A percentile compares a stretch with the other conserved stretches of the same genome.
Conservation (phyloP, 2,888 invertebrate species). For the Melinaea menophilus region DNA sequence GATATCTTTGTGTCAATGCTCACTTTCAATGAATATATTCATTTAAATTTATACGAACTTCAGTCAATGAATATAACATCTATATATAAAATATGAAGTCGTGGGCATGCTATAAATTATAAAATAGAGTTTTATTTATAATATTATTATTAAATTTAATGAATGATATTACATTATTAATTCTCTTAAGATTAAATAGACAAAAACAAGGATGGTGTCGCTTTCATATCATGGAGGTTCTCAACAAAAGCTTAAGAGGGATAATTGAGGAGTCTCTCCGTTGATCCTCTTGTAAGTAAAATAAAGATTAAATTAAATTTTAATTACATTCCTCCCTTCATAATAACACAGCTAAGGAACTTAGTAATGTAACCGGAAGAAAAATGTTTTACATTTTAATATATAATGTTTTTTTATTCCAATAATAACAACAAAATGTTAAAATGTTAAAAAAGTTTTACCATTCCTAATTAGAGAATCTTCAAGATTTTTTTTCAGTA, state of each 20-base stretch:
- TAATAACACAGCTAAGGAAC: neutral
- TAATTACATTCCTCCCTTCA: neutral
- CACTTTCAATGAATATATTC: too few species aligned
- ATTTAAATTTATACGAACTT: too few species aligned
- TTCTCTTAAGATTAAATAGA: slow-evolving; percentile 5
- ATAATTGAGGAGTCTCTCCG: slow-evolving; percentile 14
- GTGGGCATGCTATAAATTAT: too few species aligned
- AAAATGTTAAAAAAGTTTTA: too few species aligned
- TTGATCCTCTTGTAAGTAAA: slow-evolving; percentile 9
- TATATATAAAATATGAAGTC: too few species aligned
- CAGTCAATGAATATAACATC: too few species aligned
- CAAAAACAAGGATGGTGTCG: slow-evolving; percentile 8
- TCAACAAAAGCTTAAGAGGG: slow-evolving; percentile 14
- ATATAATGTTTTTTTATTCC: too few species aligned
- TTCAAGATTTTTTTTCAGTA: too few species aligned
- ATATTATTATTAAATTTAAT: neutral
- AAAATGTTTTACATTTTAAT: too few species aligned
- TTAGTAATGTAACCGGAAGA: neutral
- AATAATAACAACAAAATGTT: too few species aligned
- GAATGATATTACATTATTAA: neutral
- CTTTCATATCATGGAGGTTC: slow-evolving; percentile 16
- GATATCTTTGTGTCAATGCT: too few species aligned
- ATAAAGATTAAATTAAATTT: neutral
- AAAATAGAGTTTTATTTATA: neutral
- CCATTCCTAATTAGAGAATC: too few species aligned